Evolutionary conservation across 1,140 invertebrate species (phyloP), one percentile per base, ranked within the genome.

Genomic region (Hyphantria cunea): DNA sequence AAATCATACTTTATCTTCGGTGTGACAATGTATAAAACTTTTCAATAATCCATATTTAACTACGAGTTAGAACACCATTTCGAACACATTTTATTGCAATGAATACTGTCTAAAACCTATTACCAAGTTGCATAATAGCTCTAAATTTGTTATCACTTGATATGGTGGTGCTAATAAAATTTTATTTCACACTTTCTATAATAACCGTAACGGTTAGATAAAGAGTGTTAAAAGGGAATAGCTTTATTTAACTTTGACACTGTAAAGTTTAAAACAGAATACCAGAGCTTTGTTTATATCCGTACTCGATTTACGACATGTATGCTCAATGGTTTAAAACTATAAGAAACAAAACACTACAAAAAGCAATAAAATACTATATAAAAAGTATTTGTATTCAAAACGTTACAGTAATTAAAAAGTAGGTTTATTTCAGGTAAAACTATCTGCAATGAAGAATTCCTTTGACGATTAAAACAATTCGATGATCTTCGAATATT

Each of bases 171-270:
- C 51, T 72, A 72, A 72, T 75, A 72, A 72, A 75, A 75, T 69
- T 72, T 72, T 68, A 59, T 67, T 59, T 69, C 58, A 65, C 67
- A 70, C 70, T 66, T 75, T 70, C 59, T 61, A 61, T 59, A 67
- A 66, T 74, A 70, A 68, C 72, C 60, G 55, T 71, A 68, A 64
- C 58, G 37, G 63, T 17, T 15, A 71, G 69, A 74, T 71, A 74
- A 64, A 51, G 56, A 44, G 66, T 60, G 51, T 45, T 45, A 51
- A 45, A 58, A 50, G 49, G 55, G 45, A 55, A 69, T 61, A 42
- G 60, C 59, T 70, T 55, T 63, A 66, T 66, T 64, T 50, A 67
- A 62, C 45, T 58, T 37, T 58, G 55, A 58, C 55, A 58, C 48
- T 37, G 47, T 49, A 42, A 6, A 58, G 47, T 42, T 45, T 34